Evolutionary conservation across 2,113 vertebrate genomes (phyloP).

Genomic region (Tachysurus fulvidraco): DNA sequence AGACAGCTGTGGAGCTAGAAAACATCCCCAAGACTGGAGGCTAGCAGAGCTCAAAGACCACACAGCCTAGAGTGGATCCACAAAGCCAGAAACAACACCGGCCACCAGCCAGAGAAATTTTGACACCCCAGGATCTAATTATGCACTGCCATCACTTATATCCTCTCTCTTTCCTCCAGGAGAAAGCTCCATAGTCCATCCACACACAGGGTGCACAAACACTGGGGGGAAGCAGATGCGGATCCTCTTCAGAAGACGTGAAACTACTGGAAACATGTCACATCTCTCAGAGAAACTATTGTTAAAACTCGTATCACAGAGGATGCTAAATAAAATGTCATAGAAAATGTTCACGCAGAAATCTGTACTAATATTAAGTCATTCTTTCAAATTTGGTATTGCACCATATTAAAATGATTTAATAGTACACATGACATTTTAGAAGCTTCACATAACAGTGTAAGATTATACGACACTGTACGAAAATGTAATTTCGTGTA

Average conservation of each 20-base stretch:
- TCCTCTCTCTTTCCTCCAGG: conserved; percentile 59
- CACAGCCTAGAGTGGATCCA: conserved; percentile 62
- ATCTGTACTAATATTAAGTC: background rate
- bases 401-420: background rate
- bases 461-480: background rate
- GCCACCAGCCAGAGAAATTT: conserved; percentile 57
- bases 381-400: background rate
- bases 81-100: conserved; percentile 58
- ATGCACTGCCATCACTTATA: conserved; percentile 64
- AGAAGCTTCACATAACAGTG: background rate
- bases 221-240: conserved; percentile 2
- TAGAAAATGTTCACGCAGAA: background rate
- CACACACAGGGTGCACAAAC: conserved; percentile 38
- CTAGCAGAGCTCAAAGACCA: conserved; percentile 53
- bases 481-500: conserved; percentile 16
- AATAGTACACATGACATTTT: background rate
- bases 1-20: conserved; percentile 63
- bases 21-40: conserved; percentile 65
- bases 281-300: background rate
- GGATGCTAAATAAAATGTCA: background rate
- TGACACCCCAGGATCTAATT: conserved; percentile 74
- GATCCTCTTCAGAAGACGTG: conserved; percentile 1
- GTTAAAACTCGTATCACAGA: background rate
- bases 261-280: background rate
- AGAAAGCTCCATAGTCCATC: conserved; percentile 49